Conservation (phyloP, 2,113 vertebrate genomes). For the Actenoides lindsayi region DNA sequence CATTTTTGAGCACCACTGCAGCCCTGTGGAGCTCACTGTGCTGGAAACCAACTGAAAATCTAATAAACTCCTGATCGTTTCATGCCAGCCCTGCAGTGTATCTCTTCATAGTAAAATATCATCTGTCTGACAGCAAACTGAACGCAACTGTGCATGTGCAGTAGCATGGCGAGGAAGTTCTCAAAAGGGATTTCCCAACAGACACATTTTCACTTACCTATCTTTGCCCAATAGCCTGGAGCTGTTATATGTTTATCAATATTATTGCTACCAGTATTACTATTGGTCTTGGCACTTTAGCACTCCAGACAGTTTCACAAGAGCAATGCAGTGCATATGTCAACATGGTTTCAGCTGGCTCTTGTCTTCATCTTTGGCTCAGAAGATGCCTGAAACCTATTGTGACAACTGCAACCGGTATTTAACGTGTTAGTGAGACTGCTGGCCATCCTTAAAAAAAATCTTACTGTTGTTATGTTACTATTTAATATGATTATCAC, state of each 20-base stretch:
- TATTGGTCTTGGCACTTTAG: background rate
- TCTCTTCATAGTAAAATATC: slow-evolving; percentile 8
- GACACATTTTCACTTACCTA: background rate
- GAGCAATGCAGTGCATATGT: background rate
- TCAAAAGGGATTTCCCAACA: background rate
- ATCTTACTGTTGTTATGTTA: background rate
- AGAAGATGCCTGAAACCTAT: background rate
- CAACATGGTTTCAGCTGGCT: background rate
- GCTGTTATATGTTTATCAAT: slow-evolving; percentile 8
- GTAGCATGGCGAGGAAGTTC: background rate
- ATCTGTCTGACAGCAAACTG: background rate
- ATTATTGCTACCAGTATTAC: background rate
- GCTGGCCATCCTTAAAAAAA: background rate
- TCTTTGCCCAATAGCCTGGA: slow-evolving; percentile 30
- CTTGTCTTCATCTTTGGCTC: background rate
- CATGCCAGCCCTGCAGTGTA: background rate
- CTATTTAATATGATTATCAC: background rate
- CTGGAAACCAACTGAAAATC: background rate
- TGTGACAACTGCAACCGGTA: background rate
- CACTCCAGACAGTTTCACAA: background rate
- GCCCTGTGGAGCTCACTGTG: background rate
- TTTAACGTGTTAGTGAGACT: background rate
- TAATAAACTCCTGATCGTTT: background rate
- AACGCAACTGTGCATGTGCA: background rate
- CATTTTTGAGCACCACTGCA: background rate